Percentiles rank a stretch among this genome's conserved stretches.
Conservation (phyloP, 2,888 invertebrate genomes). For the Drosophila helvetica region DNA sequence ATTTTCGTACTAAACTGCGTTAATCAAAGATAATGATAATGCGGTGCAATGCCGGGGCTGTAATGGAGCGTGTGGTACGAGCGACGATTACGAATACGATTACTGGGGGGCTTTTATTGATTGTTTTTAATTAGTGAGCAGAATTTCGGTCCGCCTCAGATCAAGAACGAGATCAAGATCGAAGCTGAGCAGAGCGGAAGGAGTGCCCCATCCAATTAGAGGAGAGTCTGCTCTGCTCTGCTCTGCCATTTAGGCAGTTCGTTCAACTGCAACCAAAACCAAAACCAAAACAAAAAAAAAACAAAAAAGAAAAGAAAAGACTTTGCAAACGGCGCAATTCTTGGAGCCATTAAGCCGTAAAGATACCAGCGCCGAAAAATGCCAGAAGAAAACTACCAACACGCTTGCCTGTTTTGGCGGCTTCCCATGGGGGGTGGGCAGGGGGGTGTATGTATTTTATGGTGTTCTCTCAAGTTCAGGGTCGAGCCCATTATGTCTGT, state of each 20-base stretch:
- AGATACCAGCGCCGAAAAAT: neutral
- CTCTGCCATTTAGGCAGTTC: slow-evolving; percentile 46
- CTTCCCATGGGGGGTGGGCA: slow-evolving; percentile 23
- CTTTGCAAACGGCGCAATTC: slow-evolving; percentile 41
- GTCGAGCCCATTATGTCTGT: slow-evolving; percentile 50
- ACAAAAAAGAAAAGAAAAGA: no score
- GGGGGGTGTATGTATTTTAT: neutral
- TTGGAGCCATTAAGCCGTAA: slow-evolving; percentile 37
- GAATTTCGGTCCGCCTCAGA: slow-evolving; percentile 60
- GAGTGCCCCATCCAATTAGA: slow-evolving; percentile 55
- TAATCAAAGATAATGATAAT: slow-evolving; percentile 72
- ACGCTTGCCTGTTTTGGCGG: slow-evolving; percentile 15
- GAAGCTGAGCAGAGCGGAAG: slow-evolving; percentile 1
- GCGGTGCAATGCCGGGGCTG: slow-evolving; percentile 32
- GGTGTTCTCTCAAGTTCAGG: slow-evolving; percentile 63
- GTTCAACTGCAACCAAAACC: slow-evolving; percentile 61
- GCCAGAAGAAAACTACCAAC: neutral
- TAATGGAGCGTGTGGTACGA: slow-evolving; percentile 26
- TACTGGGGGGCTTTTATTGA: slow-evolving; percentile 56
- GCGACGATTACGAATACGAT: neutral
- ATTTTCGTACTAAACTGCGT: slow-evolving; percentile 76
- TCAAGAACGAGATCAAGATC: slow-evolving; percentile 38
- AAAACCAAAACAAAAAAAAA: no score
- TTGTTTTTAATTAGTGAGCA: slow-evolving; percentile 75
- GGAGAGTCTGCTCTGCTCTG: slow-evolving; percentile 17